Evolutionary conservation across 2,888 invertebrate genomes (phyloP).

Genomic region (Eristalinus aeneus): DNA sequence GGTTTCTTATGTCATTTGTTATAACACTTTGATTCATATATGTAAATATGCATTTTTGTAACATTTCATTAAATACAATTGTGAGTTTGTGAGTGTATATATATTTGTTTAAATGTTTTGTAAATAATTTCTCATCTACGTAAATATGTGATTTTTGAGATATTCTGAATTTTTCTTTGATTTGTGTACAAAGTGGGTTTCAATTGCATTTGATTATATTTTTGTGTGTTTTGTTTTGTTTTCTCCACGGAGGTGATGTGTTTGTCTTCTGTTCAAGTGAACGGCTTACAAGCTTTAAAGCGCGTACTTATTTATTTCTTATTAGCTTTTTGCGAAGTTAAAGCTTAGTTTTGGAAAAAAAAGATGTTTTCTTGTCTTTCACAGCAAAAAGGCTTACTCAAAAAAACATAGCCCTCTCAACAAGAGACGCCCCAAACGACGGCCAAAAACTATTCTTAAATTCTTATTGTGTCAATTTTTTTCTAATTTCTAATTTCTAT

Average conservation of each 20-base stretch:
- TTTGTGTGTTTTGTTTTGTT: background rate
- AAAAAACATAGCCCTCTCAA: constrained; percentile 2
- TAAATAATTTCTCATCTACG: constrained; percentile 63
- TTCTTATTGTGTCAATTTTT: constrained; percentile 46
- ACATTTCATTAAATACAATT: constrained; percentile 46
- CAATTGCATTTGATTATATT: too few relatives aligned
- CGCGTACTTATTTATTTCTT: background rate
- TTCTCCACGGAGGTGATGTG: constrained; percentile 38
- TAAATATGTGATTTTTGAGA: constrained; percentile 43
- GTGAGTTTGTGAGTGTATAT: constrained; percentile 52
- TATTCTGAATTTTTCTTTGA: constrained; percentile 18
- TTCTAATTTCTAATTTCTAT: background rate
- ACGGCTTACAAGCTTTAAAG: constrained; percentile 39
- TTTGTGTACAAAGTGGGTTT: background rate
- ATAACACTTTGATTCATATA: constrained; percentile 46
- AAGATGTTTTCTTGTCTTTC: background rate
- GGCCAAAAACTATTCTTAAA: constrained; percentile 3
- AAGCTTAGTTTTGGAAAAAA: background rate
- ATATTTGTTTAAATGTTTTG: constrained; percentile 30
- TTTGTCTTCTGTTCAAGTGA: constrained; percentile 3
- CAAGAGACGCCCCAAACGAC: background rate
- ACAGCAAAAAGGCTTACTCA: constrained; percentile 18
- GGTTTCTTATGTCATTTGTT: constrained; percentile 16
- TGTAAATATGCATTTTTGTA: constrained; percentile 10
- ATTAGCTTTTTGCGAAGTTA: background rate